A percentile compares a stretch with the other conserved stretches of the same genome.
Conservation (phyloP, 2,797 vertebrate species). For the Peromyscus nudipes region DNA sequence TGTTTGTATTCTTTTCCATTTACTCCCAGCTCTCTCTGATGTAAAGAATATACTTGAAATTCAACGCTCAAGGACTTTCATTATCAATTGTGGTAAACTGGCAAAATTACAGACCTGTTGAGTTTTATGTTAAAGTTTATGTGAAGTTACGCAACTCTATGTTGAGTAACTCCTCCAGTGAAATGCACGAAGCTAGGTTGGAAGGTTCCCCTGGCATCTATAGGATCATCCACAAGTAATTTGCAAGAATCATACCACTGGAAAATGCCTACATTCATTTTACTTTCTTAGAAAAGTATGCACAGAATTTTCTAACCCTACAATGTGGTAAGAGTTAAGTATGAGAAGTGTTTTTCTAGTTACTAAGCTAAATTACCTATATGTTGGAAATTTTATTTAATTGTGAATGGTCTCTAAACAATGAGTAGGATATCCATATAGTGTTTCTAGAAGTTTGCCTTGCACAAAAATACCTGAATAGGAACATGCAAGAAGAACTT, state of each 20-base stretch:
- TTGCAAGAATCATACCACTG: constrained; percentile 1
- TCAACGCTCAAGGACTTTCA: constrained; percentile 68
- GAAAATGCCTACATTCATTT: constrained; percentile 66
- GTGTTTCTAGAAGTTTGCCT: not conserved
- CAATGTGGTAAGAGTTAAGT: constrained; percentile 14
- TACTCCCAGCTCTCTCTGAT: constrained; percentile 73
- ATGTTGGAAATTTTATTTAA: not conserved
- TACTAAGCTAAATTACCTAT: not conserved
- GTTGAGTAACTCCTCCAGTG: constrained; percentile 59
- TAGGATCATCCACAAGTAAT: constrained; percentile 42
- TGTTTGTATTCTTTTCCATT: constrained; percentile 79
- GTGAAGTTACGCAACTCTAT: not conserved
- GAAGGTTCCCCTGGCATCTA: not conserved
- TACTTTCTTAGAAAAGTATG: constrained; percentile 55
- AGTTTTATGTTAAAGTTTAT: no score
- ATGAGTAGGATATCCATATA: not conserved
- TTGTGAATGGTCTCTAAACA: not conserved
- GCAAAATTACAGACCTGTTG: not conserved
- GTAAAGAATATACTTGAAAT: constrained; percentile 77
- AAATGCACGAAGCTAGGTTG: not conserved
- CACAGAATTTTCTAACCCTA: not conserved
- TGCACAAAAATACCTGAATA: not conserved
- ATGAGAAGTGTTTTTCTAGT: not conserved
- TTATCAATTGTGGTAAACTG: constrained; percentile 78
- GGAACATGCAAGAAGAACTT: not conserved